Percentiles rank a stretch among this genome's conserved stretches.
Conservation (phyloP, 2,113 vertebrate species). For the Andinoacara biseriatus region DNA sequence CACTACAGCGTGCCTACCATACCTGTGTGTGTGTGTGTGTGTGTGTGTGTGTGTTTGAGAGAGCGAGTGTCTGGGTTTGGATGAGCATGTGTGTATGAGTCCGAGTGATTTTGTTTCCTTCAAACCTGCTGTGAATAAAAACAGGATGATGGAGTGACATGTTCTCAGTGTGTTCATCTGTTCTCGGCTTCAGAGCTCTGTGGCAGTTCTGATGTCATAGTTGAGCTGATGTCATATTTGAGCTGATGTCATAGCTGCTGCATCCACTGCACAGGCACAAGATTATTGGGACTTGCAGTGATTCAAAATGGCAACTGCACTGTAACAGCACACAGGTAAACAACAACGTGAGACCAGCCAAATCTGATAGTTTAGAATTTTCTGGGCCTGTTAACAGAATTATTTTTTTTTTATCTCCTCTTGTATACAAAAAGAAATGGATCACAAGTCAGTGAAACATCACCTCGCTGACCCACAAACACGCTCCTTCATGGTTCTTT, state of each 20-base stretch:
- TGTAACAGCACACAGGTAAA: not conserved
- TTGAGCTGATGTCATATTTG: not conserved
- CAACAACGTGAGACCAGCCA: not conserved
- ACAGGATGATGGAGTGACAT: slow-evolving; percentile 28
- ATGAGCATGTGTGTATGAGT: slow-evolving; percentile 40
- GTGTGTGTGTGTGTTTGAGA: slow-evolving; percentile 15
- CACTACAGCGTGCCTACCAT: slow-evolving; percentile 59
- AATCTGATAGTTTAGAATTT: not conserved
- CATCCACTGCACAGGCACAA: not conserved
- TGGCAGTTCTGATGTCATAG: not conserved
- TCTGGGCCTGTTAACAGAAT: not conserved
- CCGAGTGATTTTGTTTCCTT: slow-evolving; percentile 42
- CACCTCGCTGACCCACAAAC: too few relatives aligned
- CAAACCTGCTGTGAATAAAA: slow-evolving; percentile 65
- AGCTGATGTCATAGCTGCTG: not conserved
- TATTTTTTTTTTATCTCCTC: not conserved
- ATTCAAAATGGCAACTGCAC: not conserved
- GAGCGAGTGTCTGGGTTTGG: not conserved
- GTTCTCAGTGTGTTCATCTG: not conserved
- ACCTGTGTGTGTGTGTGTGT: slow-evolving; percentile 48
- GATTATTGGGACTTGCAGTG: not conserved
- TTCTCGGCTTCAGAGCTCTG: not conserved
- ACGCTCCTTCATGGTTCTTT: too few relatives aligned
- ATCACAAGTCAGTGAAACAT: too few relatives aligned
- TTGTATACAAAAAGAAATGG: not conserved